phyloP scores from a whole-genome alignment of 2,888 invertebrate species.

The Caenorhabditis angaria region DNA sequence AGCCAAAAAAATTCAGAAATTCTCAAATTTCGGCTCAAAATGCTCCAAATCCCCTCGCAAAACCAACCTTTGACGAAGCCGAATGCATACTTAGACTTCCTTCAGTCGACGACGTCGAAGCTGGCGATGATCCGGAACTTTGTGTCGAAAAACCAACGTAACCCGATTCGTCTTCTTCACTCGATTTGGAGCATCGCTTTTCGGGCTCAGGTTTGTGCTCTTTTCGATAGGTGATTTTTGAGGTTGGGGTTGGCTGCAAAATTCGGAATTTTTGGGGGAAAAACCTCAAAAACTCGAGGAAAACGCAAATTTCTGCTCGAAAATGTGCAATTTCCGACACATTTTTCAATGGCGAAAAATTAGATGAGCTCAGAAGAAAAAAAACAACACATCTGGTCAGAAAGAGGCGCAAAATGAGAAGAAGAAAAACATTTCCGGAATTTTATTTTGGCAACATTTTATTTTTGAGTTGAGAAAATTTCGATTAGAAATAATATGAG shows the following conservation, averaged over 20 bases:
- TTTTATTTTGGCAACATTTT: neutral
- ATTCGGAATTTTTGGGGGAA: neutral
- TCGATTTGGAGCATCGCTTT: slow-evolving; percentile 50
- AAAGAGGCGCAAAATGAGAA: neutral
- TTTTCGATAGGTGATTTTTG: slow-evolving; percentile 1
- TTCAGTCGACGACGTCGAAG: slow-evolving; percentile 55
- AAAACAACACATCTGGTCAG: neutral
- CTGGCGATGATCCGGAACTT: slow-evolving; percentile 48
- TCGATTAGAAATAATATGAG: too few species aligned
- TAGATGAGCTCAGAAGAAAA: neutral
- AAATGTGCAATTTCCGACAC: neutral
- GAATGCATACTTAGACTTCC: slow-evolving; percentile 52
- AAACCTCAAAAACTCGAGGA: neutral
- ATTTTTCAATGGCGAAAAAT: too few species aligned
- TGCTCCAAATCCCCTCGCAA: neutral
- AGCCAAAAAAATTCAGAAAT: neutral
- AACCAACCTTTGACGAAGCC: slow-evolving; percentile 31
- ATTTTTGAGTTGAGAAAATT: neutral
- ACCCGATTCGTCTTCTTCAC: slow-evolving; percentile 60
- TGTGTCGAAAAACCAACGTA: slow-evolving; percentile 48
- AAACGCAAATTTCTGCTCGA: too few species aligned
- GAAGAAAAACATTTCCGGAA: neutral
- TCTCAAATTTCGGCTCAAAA: too few species aligned
- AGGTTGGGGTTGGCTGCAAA: neutral
- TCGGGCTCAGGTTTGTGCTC: too few species aligned